Evolutionary conservation across 2,113 vertebrate genomes (phyloP).

Genomic region (Blennius ocellaris): DNA sequence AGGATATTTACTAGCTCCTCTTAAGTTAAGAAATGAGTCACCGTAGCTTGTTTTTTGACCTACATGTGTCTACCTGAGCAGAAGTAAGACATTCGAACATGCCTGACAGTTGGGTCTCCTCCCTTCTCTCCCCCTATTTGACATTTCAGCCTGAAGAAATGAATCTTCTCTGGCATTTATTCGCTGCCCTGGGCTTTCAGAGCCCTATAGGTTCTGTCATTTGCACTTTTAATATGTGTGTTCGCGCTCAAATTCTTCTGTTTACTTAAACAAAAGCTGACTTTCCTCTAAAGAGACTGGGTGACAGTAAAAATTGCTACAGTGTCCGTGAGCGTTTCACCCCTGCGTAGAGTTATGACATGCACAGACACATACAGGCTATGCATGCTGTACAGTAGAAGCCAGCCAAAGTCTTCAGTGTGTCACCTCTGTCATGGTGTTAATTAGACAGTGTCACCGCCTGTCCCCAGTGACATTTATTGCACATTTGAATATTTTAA

Average conservation of each 20-base stretch:
- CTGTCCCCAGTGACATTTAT: constrained; percentile 85
- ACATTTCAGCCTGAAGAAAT: constrained; percentile 80
- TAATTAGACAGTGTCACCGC: constrained; percentile 86
- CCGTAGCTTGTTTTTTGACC: constrained; percentile 36
- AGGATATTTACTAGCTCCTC: background rate
- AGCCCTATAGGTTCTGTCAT: constrained; percentile 76
- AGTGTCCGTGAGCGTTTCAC: constrained; percentile 52
- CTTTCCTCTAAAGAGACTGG: constrained; percentile 55
- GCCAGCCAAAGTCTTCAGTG: constrained; percentile 71
- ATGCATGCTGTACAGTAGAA: constrained; percentile 69
- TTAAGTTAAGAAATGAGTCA: constrained; percentile 27
- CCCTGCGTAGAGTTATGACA: constrained; percentile 34
- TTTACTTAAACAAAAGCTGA: constrained; percentile 62
- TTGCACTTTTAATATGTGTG: constrained; percentile 66
- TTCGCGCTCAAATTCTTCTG: constrained; percentile 49
- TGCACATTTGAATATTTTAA: constrained; percentile 88
- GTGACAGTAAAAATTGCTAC: constrained; percentile 24
- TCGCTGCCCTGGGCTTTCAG: constrained; percentile 63
- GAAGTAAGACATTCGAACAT: constrained; percentile 42
- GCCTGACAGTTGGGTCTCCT: constrained; percentile 40
- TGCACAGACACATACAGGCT: constrained; percentile 15
- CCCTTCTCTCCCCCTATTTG: constrained; percentile 51
- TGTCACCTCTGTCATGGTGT: constrained; percentile 84
- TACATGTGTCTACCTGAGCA: constrained; percentile 47
- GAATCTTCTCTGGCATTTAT: constrained; percentile 79